Conservation (phyloP, 2,888 invertebrate genomes). For the Gymnoscelis rufifasciata region DNA sequence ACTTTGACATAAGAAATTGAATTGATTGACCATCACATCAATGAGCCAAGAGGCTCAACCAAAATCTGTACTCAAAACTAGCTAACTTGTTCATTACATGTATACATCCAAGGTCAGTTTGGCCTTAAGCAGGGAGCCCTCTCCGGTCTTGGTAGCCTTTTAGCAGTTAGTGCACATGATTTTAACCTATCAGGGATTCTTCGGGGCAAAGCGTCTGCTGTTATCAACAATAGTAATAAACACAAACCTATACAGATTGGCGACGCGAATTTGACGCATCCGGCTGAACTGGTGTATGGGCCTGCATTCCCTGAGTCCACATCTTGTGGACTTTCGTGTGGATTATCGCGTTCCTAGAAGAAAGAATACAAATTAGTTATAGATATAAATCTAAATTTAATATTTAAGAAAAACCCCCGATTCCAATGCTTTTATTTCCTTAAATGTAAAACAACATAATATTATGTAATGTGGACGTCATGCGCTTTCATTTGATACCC, state of each 20-base stretch:
- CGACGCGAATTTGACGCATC: constrained; percentile 59
- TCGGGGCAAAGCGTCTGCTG: constrained; percentile 47
- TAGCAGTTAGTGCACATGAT: constrained; percentile 70
- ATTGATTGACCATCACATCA: no score
- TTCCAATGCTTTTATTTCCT: no score
- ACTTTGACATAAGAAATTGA: no score
- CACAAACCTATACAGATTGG: constrained; percentile 77
- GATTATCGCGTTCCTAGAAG: constrained; percentile 68
- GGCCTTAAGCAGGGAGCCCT: constrained; percentile 55
- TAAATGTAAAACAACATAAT: no score
- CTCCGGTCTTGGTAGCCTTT: constrained; percentile 52
- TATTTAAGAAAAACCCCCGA: no score
- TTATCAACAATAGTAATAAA: constrained; percentile 60
- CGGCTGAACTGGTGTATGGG: constrained; percentile 43
- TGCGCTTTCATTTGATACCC: no score
- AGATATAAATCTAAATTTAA: no score
- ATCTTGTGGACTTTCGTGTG: constrained; percentile 51
- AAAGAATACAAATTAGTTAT: constrained; percentile 16
- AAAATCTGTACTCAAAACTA: not conserved
- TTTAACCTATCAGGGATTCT: constrained; percentile 52
- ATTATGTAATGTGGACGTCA: no score
- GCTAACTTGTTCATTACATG: constrained; percentile 14
- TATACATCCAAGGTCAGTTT: constrained; percentile 17
- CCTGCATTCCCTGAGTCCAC: constrained; percentile 38
- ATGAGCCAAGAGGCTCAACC: no score